Percentiles rank a stretch among this genome's conserved stretches.
Evolutionary conservation across 2,888 invertebrate species (phyloP).

Genomic region (Drosophila diplacantha): DNA sequence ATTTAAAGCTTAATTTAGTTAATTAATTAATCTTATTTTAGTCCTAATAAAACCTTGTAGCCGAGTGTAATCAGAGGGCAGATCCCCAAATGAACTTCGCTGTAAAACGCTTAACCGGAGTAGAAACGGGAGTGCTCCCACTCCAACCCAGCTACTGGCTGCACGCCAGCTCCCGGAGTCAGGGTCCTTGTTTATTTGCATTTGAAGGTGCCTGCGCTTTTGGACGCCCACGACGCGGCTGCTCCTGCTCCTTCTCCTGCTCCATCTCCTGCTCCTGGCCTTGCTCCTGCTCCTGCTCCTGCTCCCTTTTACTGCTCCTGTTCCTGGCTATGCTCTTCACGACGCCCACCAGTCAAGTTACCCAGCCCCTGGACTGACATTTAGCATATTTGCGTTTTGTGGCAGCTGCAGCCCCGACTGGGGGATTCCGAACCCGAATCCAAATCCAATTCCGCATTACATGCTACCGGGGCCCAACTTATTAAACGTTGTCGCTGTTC

Average conservation of each 20-base stretch:
- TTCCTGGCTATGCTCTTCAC: slow-evolving; percentile 9
- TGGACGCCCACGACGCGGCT: slow-evolving; percentile 32
- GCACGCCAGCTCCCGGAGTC: slow-evolving; percentile 60
- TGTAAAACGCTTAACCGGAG: slow-evolving; percentile 50
- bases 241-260: slow-evolving; percentile 4
- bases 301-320: background rate
- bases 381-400: slow-evolving; percentile 72
- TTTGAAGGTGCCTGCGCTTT: slow-evolving; percentile 55
- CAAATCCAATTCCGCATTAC: slow-evolving; percentile 71
- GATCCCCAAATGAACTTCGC: slow-evolving; percentile 41
- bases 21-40: background rate
- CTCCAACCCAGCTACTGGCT: slow-evolving; percentile 17
- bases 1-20: background rate
- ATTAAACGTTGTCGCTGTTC: slow-evolving; percentile 69
- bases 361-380: slow-evolving; percentile 56
- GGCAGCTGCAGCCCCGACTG: slow-evolving; percentile 49
- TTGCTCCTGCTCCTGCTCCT: background rate
- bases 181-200: slow-evolving; percentile 56
- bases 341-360: slow-evolving; percentile 20
- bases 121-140: slow-evolving; percentile 2
- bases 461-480: slow-evolving; percentile 65
- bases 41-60: background rate
- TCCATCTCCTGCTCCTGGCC: background rate
- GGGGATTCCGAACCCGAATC: slow-evolving; percentile 34
- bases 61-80: slow-evolving; percentile 27